These are phyloP conservation scores for Monochamus alternatus DNA, from an alignment of 2,888 invertebrate genomes.

Conservation along the genomic window DNA sequence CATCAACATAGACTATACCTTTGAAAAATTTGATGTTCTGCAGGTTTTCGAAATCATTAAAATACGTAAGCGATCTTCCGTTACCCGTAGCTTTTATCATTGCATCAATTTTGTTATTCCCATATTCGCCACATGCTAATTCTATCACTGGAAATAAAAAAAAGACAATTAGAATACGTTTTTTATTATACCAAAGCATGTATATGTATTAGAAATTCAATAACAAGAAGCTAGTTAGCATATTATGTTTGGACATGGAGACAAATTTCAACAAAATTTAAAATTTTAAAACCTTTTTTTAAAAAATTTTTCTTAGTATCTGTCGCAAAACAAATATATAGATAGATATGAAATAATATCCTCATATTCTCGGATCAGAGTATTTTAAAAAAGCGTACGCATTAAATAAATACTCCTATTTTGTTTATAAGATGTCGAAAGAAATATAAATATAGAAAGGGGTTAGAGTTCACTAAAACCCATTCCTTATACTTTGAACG, in stretches of 20 bases:
- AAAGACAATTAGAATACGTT: conserved; percentile 3
- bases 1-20: conserved; percentile 23
- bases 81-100: conserved; percentile 81
- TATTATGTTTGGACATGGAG: too few species aligned
- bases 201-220: too few species aligned
- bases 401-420: background rate
- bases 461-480: background rate
- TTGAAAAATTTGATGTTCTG: conserved; percentile 59
- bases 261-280: background rate
- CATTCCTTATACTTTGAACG: conserved; percentile 2
- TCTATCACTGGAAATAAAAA: conserved; percentile 83
- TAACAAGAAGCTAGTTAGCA: too few species aligned
- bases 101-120: conserved; percentile 81
- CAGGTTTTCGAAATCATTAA: conserved; percentile 75
- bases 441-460: conserved; percentile 7
- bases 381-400: background rate
- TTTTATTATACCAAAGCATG: background rate
- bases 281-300: background rate
- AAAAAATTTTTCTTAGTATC: background rate
- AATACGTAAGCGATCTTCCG: conserved; percentile 81
- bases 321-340: background rate
- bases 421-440: background rate
- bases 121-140: conserved; percentile 93
- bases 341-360: background rate
- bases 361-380: background rate